phyloP scores from a whole-genome alignment of 2,888 invertebrate genomes.

The Trissonchulus latispiculum region DNA sequence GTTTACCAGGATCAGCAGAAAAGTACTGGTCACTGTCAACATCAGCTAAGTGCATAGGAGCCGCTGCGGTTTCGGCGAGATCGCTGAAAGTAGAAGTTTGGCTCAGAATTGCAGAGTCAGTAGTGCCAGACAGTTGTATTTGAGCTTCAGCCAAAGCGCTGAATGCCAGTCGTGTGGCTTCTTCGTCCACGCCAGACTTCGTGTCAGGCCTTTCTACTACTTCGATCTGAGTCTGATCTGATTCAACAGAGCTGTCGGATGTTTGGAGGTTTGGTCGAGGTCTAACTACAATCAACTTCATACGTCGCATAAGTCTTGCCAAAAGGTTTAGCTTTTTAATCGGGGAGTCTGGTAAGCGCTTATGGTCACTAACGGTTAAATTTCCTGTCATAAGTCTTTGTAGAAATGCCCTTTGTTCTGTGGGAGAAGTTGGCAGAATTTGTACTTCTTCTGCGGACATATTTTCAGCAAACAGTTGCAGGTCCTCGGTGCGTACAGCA shows the following conservation, averaged over 20 bases:
- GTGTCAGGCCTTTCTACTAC: neutral
- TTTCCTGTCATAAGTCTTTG: neutral
- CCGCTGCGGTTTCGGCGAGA: neutral
- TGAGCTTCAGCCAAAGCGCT: neutral
- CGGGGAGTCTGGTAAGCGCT: neutral
- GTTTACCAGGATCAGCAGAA: constrained; percentile 7
- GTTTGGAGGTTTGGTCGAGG: neutral
- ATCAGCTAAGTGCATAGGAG: neutral
- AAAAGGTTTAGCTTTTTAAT: neutral
- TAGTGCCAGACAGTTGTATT: neutral
- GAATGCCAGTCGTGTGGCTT: neutral
- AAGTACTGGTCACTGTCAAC: neutral
- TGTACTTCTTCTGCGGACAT: neutral
- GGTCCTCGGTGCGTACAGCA: neutral
- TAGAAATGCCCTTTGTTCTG: neutral
- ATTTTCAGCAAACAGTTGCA: neutral
- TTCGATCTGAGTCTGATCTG: neutral
- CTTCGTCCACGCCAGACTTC: neutral
- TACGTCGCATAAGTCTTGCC: neutral
- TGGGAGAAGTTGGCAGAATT: neutral
- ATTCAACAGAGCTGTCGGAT: neutral
- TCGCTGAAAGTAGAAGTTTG: neutral
- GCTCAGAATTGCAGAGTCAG: neutral
- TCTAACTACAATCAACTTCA: neutral
- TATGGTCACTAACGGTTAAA: neutral